Conservation (phyloP, 2,888 invertebrate genomes). For the Eumacrocentrus americanus region DNA sequence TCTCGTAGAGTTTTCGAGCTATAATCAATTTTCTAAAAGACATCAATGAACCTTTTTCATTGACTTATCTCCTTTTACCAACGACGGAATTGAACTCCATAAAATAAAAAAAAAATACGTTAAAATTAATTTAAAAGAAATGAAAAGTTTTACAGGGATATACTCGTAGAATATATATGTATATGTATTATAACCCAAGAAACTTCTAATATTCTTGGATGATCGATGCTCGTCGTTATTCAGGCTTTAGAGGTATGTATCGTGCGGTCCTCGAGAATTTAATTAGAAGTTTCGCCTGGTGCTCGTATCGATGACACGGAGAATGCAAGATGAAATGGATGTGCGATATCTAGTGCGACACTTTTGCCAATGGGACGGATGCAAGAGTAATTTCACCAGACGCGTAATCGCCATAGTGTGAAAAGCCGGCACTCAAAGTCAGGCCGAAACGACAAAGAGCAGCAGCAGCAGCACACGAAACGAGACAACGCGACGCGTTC, state of each 20-base stretch:
- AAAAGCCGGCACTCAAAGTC: conserved; percentile 2
- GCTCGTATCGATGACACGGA: background rate
- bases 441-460: conserved; percentile 11
- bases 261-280: conserved; percentile 29
- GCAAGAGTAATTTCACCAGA: background rate
- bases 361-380: background rate
- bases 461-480: background rate
- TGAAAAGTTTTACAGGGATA: too few relatives aligned
- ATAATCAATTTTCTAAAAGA: too few relatives aligned
- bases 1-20: too few relatives aligned
- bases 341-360: too few relatives aligned
- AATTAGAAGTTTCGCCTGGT: conserved; percentile 37
- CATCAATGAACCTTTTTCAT: too few relatives aligned
- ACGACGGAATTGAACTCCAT: too few relatives aligned
- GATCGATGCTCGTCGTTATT: conserved; percentile 26
- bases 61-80: too few relatives aligned
- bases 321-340: background rate
- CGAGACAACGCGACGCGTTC: conserved; percentile 15
- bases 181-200: too few relatives aligned
- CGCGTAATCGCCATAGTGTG: background rate
- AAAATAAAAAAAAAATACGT: too few relatives aligned
- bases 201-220: conserved; percentile 20
- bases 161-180: too few relatives aligned
- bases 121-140: too few relatives aligned
- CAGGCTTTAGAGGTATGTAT: too few relatives aligned